Percentiles rank a stretch among this genome's conserved stretches.
Conservation (phyloP, 92 coral and sea anemone genomes). For the Porites lobata region DNA sequence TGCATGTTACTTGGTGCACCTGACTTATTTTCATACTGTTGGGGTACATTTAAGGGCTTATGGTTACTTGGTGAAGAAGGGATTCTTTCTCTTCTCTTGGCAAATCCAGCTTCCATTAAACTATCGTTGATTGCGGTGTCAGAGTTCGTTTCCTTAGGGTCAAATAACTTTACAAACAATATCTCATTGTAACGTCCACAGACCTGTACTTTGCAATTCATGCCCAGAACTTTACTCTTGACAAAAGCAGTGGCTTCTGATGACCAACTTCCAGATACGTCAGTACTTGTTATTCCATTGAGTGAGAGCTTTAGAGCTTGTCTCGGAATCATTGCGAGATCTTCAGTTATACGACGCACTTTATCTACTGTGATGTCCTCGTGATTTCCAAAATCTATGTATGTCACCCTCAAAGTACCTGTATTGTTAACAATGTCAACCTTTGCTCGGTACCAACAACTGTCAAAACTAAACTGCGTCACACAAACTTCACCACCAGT, state of each 20-base stretch:
- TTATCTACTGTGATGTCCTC: constrained; percentile 81
- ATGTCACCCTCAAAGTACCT: constrained; percentile 81
- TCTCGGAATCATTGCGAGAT: constrained; percentile 68
- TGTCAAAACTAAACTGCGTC: constrained; percentile 84
- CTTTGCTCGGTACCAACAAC: constrained; percentile 86
- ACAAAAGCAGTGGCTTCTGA: constrained; percentile 67
- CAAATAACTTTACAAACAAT: constrained; percentile 44
- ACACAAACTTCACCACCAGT: constrained; percentile 86
- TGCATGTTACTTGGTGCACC: background rate
- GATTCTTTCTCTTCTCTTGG: constrained; percentile 4
- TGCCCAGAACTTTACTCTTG: constrained; percentile 69
- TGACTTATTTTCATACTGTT: background rate
- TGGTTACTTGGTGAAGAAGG: background rate
- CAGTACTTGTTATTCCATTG: constrained; percentile 53
- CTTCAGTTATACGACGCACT: constrained; percentile 78
- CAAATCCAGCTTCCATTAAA: constrained; percentile 36
- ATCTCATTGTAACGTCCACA: constrained; percentile 38
- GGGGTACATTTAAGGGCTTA: background rate
- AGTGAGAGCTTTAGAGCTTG: constrained; percentile 88
- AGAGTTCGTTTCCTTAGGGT: constrained; percentile 11
- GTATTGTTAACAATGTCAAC: constrained; percentile 82
- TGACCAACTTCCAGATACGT: constrained; percentile 71
- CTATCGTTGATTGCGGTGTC: constrained; percentile 13
- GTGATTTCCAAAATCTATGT: constrained; percentile 94
- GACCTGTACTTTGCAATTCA: constrained; percentile 63